Evolutionary conservation across 2,888 invertebrate genomes (phyloP).

Genomic region (Metopia argyrocephala): DNA sequence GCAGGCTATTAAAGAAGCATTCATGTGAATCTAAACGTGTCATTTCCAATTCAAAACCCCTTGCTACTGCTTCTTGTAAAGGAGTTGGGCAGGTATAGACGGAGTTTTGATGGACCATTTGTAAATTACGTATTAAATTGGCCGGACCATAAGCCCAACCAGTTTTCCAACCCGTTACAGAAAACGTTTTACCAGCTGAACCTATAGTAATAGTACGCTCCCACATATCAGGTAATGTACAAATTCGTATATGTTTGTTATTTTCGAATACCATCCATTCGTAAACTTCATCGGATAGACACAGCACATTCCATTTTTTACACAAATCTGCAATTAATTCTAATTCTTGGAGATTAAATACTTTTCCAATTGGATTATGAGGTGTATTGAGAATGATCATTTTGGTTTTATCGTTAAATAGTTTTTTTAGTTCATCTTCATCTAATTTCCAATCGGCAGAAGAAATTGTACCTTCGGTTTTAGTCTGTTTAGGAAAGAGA

Average conservation of each 20-base stretch:
- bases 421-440: constrained; percentile 85
- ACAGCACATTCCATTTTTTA: constrained; percentile 94
- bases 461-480: constrained; percentile 77
- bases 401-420: constrained; percentile 94
- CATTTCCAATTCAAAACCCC: constrained; percentile 92
- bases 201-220: constrained; percentile 97
- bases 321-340: constrained; percentile 91
- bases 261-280: constrained; percentile 96
- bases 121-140: constrained; percentile 87
- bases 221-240: constrained; percentile 98
- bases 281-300: constrained; percentile 97
- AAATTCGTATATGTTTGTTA: constrained; percentile 92
- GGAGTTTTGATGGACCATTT: constrained; percentile 95
- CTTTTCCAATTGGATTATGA: constrained; percentile 98
- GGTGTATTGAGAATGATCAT: constrained; percentile 98
- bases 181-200: constrained; percentile 98
- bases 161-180: constrained; percentile 97
- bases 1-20: constrained; percentile 89
- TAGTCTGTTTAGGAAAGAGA: no score
- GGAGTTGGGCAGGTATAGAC: constrained; percentile 95
- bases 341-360: constrained; percentile 83
- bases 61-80: constrained; percentile 94
- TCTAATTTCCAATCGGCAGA: constrained; percentile 96
- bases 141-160: constrained; percentile 98
- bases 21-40: constrained; percentile 84